A percentile compares a stretch with the other conserved stretches of the same genome.
These are phyloP conservation scores for Oophaga pumilio DNA, from an alignment of 2,113 vertebrate species.

Conservation along the genomic window DNA sequence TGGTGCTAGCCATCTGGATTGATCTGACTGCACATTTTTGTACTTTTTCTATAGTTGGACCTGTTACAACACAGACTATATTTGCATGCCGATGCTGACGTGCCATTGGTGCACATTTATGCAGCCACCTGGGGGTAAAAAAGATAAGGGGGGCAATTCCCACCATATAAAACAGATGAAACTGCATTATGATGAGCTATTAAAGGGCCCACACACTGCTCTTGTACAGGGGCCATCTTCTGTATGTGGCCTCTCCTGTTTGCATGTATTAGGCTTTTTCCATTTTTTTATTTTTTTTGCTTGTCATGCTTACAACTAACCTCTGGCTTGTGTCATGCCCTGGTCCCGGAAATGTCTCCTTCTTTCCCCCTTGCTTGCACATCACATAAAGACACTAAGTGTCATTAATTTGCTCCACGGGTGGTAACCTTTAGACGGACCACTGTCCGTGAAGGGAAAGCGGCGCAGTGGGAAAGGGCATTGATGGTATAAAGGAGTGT, in stretches of 20 bases:
- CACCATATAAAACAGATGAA: too few species aligned
- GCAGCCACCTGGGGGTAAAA: too few species aligned
- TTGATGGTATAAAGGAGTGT: slow-evolving; percentile 33
- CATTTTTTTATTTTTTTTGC: not conserved
- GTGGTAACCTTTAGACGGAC: slow-evolving; percentile 44
- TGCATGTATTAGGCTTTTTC: not conserved
- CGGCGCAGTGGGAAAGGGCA: slow-evolving; percentile 35
- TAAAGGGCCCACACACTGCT: too few species aligned
- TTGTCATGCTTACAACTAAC: not conserved
- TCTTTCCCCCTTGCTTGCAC: not conserved
- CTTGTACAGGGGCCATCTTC: too few species aligned
- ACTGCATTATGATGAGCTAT: too few species aligned
- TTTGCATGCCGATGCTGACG: not conserved
- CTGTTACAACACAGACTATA: not conserved
- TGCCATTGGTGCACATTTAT: too few species aligned
- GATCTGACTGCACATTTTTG: too few species aligned
- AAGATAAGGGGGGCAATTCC: too few species aligned
- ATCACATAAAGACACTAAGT: slow-evolving; percentile 17
- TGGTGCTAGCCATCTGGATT: too few species aligned
- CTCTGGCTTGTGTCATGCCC: slow-evolving; percentile 5
- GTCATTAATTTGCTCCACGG: slow-evolving; percentile 24
- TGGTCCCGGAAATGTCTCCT: not conserved
- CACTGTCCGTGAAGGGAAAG: slow-evolving; percentile 33
- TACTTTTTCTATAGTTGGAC: not conserved
- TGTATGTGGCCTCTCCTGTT: not conserved